Conservation (phyloP, 2,797 vertebrate species). For the Characodon lateralis region DNA sequence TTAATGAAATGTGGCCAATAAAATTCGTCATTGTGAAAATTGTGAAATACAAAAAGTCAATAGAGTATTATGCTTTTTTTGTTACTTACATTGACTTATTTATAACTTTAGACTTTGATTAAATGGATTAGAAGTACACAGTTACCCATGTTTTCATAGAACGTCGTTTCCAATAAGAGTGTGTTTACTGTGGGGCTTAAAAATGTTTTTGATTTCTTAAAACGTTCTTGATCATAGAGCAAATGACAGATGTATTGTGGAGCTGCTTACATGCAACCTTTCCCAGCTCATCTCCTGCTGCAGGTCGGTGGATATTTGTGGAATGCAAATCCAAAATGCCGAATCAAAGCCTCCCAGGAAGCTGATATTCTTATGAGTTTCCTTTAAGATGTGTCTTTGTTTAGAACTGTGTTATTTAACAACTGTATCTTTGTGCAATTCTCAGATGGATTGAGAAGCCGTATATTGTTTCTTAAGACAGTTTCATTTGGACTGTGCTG, state of each 20-base stretch:
- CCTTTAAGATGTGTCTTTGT: neutral
- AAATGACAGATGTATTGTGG: neutral
- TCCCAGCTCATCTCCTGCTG: neutral
- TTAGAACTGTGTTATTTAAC: neutral
- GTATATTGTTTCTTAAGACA: neutral
- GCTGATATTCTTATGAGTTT: neutral
- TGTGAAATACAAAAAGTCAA: neutral
- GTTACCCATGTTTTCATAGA: neutral
- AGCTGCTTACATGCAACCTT: neutral
- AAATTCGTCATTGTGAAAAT: neutral
- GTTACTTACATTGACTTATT: neutral
- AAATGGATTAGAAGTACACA: neutral
- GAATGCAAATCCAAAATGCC: slow-evolving; percentile 4
- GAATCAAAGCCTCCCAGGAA: neutral
- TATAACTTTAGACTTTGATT: neutral
- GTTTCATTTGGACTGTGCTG: slow-evolving; percentile 1
- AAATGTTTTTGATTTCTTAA: neutral
- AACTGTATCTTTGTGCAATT: neutral
- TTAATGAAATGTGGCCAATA: neutral
- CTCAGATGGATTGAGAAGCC: neutral
- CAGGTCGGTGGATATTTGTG: neutral
- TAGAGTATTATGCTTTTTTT: neutral
- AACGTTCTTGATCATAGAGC: neutral
- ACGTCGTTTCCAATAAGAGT: neutral
- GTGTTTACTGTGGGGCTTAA: neutral